These are phyloP conservation scores for Drosophila helvetica DNA, from an alignment of 2,888 invertebrate genomes.

Conservation along the genomic window DNA sequence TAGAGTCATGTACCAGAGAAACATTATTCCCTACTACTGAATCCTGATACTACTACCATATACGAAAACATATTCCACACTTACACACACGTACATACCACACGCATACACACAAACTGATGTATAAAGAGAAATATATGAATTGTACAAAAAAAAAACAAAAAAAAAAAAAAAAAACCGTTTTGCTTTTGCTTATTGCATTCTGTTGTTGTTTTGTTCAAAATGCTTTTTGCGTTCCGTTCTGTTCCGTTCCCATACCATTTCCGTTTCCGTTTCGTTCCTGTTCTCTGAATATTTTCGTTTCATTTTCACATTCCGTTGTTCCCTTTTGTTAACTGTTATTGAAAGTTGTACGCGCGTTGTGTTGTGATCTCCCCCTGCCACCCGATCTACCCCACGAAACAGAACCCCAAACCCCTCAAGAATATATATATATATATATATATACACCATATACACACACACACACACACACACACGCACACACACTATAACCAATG, in stretches of 20 bases:
- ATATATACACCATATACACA: slow-evolving; percentile 27
- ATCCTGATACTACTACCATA: slow-evolving; percentile 9
- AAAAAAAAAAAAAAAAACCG: slow-evolving; percentile 2
- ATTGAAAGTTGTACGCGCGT: slow-evolving; percentile 62
- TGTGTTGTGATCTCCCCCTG: slow-evolving; percentile 62
- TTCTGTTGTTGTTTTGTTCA: slow-evolving; percentile 22
- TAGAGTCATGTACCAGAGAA: slow-evolving; percentile 19
- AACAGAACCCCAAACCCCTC: slow-evolving; percentile 18
- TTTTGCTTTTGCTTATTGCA: slow-evolving; percentile 47
- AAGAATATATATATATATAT: slow-evolving; percentile 21
- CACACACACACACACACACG: slow-evolving; percentile 13
- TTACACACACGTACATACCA: background rate
- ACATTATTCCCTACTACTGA: slow-evolving; percentile 3
- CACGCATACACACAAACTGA: background rate
- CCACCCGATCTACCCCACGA: slow-evolving; percentile 11
- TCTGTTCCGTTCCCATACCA: slow-evolving; percentile 2
- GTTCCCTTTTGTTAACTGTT: slow-evolving; percentile 33
- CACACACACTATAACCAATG: slow-evolving; percentile 33
- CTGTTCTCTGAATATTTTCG: slow-evolving; percentile 7
- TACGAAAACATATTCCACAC: slow-evolving; percentile 9
- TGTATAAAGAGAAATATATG: slow-evolving; percentile 20
- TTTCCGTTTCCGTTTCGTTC: slow-evolving; percentile 41
- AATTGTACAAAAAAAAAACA: background rate
- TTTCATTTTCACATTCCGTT: slow-evolving; percentile 25
- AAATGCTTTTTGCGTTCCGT: slow-evolving; percentile 37